These are phyloP conservation scores for Hoplostethus mediterraneus DNA, from an alignment of 2,797 vertebrate genomes.

Conservation along the genomic window DNA sequence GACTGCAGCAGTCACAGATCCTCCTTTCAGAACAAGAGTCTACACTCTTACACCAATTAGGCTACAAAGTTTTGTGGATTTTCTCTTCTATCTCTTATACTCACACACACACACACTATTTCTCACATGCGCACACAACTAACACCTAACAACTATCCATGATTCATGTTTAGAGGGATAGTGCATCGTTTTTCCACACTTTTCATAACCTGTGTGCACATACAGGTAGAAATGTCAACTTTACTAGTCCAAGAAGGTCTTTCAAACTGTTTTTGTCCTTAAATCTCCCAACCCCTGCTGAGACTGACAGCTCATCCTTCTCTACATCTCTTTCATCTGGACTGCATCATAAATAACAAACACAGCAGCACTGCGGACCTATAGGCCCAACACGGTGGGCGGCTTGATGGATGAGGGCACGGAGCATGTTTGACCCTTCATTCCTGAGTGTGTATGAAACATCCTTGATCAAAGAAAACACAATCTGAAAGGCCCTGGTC, in stretches of 20 bases:
- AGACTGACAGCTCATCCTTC: constrained; percentile 50
- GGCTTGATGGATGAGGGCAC: constrained; percentile 62
- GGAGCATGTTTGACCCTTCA: constrained; percentile 41
- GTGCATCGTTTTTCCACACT: background rate
- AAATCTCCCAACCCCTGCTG: constrained; percentile 7
- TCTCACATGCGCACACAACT: background rate
- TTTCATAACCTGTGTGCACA: too few species aligned
- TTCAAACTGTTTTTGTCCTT: constrained; percentile 12
- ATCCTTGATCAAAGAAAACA: constrained; percentile 9
- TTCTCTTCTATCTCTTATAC: background rate
- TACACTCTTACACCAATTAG: background rate
- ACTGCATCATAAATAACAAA: constrained; percentile 67
- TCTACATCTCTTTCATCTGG: constrained; percentile 46
- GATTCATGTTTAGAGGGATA: too few species aligned
- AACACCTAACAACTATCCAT: background rate
- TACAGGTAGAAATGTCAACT: background rate
- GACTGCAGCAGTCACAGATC: background rate
- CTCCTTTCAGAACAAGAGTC: background rate
- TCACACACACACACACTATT: background rate
- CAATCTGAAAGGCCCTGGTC: background rate
- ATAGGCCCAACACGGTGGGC: constrained; percentile 35
- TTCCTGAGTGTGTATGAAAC: constrained; percentile 31
- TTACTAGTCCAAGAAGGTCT: background rate
- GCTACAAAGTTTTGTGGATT: background rate
- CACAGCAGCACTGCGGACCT: constrained; percentile 36